phyloP scores from a whole-genome alignment of 2,888 invertebrate genomes.

The Melanotus villosus region DNA sequence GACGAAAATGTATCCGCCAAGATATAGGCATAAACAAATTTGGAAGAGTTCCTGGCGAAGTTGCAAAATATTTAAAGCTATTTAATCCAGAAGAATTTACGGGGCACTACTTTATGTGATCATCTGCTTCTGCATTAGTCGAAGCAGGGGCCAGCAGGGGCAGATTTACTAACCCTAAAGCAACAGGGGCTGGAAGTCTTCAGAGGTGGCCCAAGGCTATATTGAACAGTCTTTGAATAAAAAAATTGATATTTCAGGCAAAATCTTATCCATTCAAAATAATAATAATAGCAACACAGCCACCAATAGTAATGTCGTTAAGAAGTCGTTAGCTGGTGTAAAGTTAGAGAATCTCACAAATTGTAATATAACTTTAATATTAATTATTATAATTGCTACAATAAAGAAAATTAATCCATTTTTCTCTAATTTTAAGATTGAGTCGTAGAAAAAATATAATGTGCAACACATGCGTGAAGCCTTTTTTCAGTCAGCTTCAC shows the following conservation, averaged over 20 bases:
- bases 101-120: not conserved
- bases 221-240: not conserved
- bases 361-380: no score
- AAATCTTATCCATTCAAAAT: no score
- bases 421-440: no score
- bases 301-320: no score
- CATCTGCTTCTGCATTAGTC: not conserved
- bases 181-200: conserved; percentile 2
- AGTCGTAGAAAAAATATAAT: no score
- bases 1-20: conserved; percentile 1
- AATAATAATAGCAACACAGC: no score
- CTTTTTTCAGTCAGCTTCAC: no score
- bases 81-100: not conserved
- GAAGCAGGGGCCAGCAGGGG: not conserved
- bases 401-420: no score
- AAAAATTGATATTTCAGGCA: not conserved
- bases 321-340: no score
- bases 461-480: no score
- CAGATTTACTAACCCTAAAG: conserved; percentile 1
- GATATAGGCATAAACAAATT: not conserved
- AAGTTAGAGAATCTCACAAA: no score
- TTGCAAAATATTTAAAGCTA: conserved; percentile 4
- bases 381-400: no score
- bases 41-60: not conserved
- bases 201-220: not conserved